Evolutionary conservation across 1,140 invertebrate species (phyloP), one percentile per base, ranked within the genome.

Genomic region (Sinella curviseta): DNA sequence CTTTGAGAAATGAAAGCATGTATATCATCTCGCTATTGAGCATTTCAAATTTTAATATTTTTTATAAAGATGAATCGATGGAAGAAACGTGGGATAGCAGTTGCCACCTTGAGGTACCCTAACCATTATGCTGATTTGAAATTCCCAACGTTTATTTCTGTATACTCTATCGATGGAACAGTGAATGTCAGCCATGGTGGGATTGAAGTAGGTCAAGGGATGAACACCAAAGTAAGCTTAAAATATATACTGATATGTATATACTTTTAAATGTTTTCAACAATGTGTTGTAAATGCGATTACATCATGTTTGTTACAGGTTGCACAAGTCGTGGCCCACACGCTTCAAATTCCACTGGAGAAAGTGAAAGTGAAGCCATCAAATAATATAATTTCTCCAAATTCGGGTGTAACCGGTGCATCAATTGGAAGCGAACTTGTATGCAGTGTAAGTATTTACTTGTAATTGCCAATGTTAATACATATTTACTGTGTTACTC

Each of bases 171-270:
- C 57, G 92, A 92, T 77, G 89, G 89, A 34, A 90, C 65, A 31
- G 89, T 92, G 34, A 85, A 91, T 3, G 80, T 92, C 33, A 87
- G 89, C 24, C 91, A 92, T 81, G 91, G 90, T 54, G 92, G 91
- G 31, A 89, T 91, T 80, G 92, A 92, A 87, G 92, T 92, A 90
- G 92, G 92, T 14, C 92, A 92, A 86, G 39, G 74, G 0, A 90
- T 96, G 73, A 94, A 91, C 78, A 91, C 90, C 0, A 91, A 91
- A 87, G 90, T 91, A 34, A 24, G n/a, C 17, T 4, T 48, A n/a
- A n/a, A 65, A 54, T 16, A 54, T 1, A 67, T 34, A 17, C 35
- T 75, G 4, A 67, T 30, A 2, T 57, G 17, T 24, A 36, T 60
- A 14, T 75, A n/a, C 54, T 54, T n/a, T 16, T n/a, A 54, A n/a